Evolutionary conservation across 2,888 invertebrate genomes (phyloP).

Genomic region (Tholera decimalis): DNA sequence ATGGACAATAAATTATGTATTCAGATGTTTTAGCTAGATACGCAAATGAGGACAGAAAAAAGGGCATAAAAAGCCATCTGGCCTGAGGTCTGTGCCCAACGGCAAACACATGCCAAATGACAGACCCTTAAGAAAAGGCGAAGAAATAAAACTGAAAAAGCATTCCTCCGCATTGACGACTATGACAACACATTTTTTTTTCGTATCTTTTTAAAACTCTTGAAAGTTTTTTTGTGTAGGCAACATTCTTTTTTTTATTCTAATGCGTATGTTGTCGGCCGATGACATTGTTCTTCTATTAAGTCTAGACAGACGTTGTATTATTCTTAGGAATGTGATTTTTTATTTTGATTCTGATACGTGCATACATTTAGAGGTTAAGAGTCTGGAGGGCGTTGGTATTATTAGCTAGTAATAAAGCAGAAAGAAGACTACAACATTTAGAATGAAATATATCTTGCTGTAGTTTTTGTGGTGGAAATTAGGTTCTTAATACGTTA

Average conservation of each 20-base stretch:
- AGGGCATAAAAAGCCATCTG: constrained; percentile 10
- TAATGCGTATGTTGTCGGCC: neutral
- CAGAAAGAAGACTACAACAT: neutral
- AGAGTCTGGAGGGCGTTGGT: neutral
- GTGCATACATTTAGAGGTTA: constrained; percentile 5
- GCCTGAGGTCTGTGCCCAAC: constrained; percentile 34
- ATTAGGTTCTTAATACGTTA: too few species aligned
- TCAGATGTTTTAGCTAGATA: constrained; percentile 7
- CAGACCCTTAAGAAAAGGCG: constrained; percentile 27
- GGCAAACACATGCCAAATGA: constrained; percentile 30
- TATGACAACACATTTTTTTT: constrained; percentile 20
- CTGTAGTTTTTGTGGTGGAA: too few species aligned
- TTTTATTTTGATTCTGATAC: constrained; percentile 11
- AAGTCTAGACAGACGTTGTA: constrained; percentile 30
- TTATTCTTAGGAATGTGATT: constrained; percentile 9
- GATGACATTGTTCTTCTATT: constrained; percentile 29
- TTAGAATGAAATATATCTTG: too few species aligned
- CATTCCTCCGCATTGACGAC: constrained; percentile 33
- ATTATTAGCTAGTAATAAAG: neutral
- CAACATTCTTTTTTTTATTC: constrained; percentile 19
- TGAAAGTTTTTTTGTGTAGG: neutral
- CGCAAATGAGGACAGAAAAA: constrained; percentile 21
- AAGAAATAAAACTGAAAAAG: constrained; percentile 44
- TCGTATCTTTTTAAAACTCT: neutral
- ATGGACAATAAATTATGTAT: constrained; percentile 6